Base-by-base conservation (phyloP, 1,140 invertebrate genomes). In the Paraescarpia echinospica region DNA sequence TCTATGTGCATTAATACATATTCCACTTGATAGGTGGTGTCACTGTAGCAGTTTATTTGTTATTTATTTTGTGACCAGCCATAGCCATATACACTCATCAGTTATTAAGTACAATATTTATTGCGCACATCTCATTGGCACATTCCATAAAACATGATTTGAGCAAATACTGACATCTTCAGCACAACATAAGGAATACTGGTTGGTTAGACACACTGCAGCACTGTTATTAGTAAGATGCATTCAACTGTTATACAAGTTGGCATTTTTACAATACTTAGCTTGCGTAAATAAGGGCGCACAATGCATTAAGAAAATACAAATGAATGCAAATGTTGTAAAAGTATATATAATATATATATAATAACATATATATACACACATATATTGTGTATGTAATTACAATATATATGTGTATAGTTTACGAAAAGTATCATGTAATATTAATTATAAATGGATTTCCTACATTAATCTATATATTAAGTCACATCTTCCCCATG, bases 121-220 rank as follows among this genome's bases (percentile, higher is more conserved):
- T 90, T 90, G 35, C n/a, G 33, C 35, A 90, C 35, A 90, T 90
- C n/a, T 8, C 34, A 35, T 18, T 90, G 89, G 33, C 33, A 34
- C 34, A 34, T 90, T 18, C 89, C 33, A 90, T 18, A 34, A 31
- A 31, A 34, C 89, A 34, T 31, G 35, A 34, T 90, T 34, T 34
- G 34, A 90, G 89, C 34, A 34, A 34, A 90, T 35, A 34, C 35
- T 89, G 0, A 89, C n/a, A 89, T 33, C 27, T 89, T 89, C 27
- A 89, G 34, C n/a, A 89, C 89, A 89, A 89, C 12, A 14, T 89
- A 90, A 34, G 89, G 33, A 90, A 18, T 90, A 90, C 33, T 90
- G 35, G 33, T 33, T 90, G 89, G 33, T 34, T 34, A 90, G n/a
- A 34, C 35, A 90, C 34, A 9, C 89, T 90, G 89, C 14, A 90